Evolutionary conservation across 53 echinoderm and acorn worm species (phyloP).

Genomic region (Crossaster papposus): DNA sequence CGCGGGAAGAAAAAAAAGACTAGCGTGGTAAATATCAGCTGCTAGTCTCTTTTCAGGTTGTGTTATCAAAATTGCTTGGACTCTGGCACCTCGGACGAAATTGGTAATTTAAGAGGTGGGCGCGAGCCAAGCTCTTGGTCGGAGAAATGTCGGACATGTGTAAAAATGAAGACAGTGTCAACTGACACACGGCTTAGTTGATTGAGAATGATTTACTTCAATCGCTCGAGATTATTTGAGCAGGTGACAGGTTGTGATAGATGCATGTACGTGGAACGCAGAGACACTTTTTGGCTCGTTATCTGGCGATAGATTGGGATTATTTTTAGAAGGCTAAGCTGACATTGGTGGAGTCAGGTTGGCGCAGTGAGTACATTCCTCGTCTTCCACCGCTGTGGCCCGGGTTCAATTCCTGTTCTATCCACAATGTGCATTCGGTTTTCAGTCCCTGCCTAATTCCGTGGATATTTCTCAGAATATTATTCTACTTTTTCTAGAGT

Average conservation of each 20-base stretch:
- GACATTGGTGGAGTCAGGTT: too few species aligned
- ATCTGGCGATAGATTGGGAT: background rate
- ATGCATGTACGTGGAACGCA: background rate
- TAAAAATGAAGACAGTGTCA: background rate
- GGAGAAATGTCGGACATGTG: slow-evolving; percentile 14
- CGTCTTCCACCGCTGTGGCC: too few species aligned
- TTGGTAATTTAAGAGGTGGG: slow-evolving; percentile 48
- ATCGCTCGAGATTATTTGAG: background rate
- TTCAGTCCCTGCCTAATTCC: too few species aligned
- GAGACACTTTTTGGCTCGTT: background rate
- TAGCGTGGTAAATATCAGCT: slow-evolving; percentile 2
- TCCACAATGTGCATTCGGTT: too few species aligned
- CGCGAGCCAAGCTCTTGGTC: slow-evolving; percentile 15
- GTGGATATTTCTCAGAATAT: too few species aligned
- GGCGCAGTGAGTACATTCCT: too few species aligned
- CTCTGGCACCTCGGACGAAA: background rate
- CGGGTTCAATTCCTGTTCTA: too few species aligned
- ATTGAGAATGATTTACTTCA: slow-evolving; percentile 1
- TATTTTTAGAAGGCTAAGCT: background rate
- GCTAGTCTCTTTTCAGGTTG: background rate
- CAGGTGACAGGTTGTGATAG: background rate
- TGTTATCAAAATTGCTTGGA: slow-evolving; percentile 40
- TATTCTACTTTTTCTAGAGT: background rate
- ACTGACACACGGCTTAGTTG: background rate
- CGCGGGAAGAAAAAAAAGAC: background rate